A percentile compares a stretch with the other conserved stretches of the same genome.
These are phyloP conservation scores for Eulemur rubriventer DNA, from an alignment of 2,797 vertebrate species.

Conservation along the genomic window DNA sequence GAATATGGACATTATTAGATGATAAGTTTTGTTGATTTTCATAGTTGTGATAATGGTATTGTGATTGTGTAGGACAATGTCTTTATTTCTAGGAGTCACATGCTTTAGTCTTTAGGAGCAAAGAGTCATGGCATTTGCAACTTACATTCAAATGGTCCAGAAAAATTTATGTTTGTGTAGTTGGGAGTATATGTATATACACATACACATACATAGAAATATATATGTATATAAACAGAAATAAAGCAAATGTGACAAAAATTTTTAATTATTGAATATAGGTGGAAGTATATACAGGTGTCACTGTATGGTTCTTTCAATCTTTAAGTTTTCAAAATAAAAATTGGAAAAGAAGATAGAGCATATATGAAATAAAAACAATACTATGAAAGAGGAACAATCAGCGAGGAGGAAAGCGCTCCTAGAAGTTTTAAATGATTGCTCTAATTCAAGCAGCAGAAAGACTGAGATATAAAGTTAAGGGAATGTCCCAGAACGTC, in stretches of 20 bases:
- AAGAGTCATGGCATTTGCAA: not conserved
- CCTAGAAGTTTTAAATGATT: slow-evolving; percentile 10
- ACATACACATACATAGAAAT: not conserved
- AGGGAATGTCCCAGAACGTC: slow-evolving; percentile 12
- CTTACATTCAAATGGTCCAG: not conserved
- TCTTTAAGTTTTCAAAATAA: slow-evolving; percentile 34
- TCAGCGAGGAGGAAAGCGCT: not conserved
- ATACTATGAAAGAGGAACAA: not conserved
- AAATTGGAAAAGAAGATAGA: not conserved
- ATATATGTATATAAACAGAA: not conserved
- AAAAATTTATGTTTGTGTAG: not conserved
- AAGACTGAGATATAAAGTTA: not conserved
- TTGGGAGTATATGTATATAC: not conserved
- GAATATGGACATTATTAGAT: not conserved
- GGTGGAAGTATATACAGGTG: not conserved
- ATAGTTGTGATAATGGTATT: not conserved
- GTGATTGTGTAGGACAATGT: not conserved
- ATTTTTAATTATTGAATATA: slow-evolving; percentile 12
- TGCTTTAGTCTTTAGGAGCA: not conserved
- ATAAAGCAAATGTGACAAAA: not conserved
- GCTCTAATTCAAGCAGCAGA: slow-evolving; percentile 23
- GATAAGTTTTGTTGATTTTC: not conserved
- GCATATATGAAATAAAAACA: slow-evolving; percentile 5
- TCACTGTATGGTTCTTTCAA: not conserved
- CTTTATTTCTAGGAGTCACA: not conserved